Conservation (phyloP, 2,888 invertebrate genomes). For the Escarpia spicata region DNA sequence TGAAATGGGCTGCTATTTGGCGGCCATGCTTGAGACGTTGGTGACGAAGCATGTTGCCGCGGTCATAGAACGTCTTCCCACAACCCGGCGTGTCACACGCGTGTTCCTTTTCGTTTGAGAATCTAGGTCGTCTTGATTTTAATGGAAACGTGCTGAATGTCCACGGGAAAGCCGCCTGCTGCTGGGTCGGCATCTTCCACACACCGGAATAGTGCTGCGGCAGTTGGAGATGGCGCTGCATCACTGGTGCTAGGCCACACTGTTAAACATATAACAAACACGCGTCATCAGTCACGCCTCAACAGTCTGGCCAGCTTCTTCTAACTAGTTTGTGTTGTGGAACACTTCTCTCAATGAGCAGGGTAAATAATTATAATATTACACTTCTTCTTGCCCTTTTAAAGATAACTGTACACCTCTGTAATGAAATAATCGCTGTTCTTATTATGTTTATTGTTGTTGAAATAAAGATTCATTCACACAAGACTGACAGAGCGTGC, state of each 20-base stretch:
- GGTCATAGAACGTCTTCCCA: background rate
- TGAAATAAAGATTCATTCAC: background rate
- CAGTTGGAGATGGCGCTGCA: background rate
- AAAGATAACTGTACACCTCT: too few relatives aligned
- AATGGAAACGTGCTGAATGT: background rate
- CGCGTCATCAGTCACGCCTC: background rate
- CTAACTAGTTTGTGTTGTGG: background rate
- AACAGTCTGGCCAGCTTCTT: background rate
- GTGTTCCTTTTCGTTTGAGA: background rate
- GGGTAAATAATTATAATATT: too few relatives aligned
- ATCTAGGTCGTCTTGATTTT: background rate
- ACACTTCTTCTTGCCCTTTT: too few relatives aligned
- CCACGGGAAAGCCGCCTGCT: background rate
- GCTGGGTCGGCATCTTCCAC: background rate
- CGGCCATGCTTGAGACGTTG: background rate
- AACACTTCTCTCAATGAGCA: background rate
- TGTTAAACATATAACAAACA: background rate
- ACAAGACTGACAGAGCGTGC: background rate
- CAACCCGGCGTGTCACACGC: background rate
- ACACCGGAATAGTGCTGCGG: background rate
- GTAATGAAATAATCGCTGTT: too few relatives aligned
- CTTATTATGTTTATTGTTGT: too few relatives aligned
- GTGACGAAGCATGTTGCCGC: background rate
- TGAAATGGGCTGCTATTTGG: background rate
- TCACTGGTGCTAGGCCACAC: constrained; percentile 3